phyloP scores from a whole-genome alignment of 2,888 invertebrate genomes.

The Thyatira batis region DNA sequence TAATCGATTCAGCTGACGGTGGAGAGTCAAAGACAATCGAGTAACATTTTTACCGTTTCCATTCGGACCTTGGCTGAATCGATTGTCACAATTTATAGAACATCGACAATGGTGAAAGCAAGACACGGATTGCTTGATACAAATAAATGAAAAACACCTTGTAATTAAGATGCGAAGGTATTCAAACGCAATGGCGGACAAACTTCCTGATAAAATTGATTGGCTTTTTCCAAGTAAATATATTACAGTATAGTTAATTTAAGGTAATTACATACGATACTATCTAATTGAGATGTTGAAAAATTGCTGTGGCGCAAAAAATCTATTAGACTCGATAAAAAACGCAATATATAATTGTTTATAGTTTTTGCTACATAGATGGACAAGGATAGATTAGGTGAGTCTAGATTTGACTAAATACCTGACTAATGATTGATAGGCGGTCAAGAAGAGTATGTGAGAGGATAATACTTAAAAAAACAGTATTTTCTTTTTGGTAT shows the following conservation, averaged over 20 bases:
- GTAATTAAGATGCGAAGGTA: background rate
- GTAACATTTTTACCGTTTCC: slow-evolving; percentile 12
- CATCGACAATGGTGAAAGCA: slow-evolving; percentile 47
- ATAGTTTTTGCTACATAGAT: background rate
- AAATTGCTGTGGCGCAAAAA: background rate
- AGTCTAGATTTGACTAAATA: background rate
- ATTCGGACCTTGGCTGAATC: slow-evolving; percentile 33
- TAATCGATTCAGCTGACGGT: background rate
- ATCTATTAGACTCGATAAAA: background rate
- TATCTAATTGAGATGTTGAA: background rate
- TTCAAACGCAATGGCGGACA: slow-evolving; percentile 10
- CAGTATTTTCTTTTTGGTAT: no score
- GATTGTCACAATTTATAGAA: slow-evolving; percentile 40
- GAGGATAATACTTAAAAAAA: no score
- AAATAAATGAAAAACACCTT: slow-evolving; percentile 24
- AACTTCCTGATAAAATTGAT: slow-evolving; percentile 13
- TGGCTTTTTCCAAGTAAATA: background rate
- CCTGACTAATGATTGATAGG: background rate
- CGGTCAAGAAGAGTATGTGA: background rate
- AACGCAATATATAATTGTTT: background rate
- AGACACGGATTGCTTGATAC: slow-evolving; percentile 23
- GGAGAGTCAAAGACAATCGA: slow-evolving; percentile 6
- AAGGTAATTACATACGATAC: background rate
- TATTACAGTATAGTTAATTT: background rate
- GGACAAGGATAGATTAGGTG: background rate